Base-by-base conservation (phyloP, 2,888 invertebrate species). In the Drosophila neotestacea region DNA sequence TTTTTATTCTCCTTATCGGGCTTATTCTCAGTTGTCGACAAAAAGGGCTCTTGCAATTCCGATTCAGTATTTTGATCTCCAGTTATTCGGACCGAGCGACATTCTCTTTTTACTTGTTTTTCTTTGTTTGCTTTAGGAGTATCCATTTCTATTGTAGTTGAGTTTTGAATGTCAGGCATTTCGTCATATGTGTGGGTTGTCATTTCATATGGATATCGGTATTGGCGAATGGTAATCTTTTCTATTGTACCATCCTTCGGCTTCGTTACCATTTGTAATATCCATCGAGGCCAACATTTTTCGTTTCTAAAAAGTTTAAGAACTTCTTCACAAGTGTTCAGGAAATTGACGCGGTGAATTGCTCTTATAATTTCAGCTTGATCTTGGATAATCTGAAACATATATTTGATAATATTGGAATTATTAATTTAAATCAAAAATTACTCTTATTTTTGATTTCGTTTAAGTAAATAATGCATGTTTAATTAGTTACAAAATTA, bases 361-460 rank as follows among this genome's bases (percentile, higher is more conserved):
- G 54, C 38, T 13, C 30, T 27, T 13, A 38, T 27, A 32, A 55
- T 41, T 11, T 54, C 32, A 7, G 54, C 62, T 27, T 62, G 22
- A 9, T 48, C 13, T 28, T 27, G n/a, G 10, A 62, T 39, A 6
- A 32, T 22, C 62, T 62, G 13, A 28, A 47, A 50, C 0, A 38
- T 4, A 22, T 16, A 41, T 41, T 16, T 6, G n/a, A 16, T 4
- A 9, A 16, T 13, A 41, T 4, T 39, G 22, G 22, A 22, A 22
- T 22, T 22, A 22, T 22, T 22, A 22, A 22, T 22, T 22, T 22
- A 22, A 22, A 22, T 22, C 22, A 1, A 22, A 22, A 22, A 22
- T 22, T 22, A 22, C 22, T 22, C 22, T 22, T 22, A 22, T 22
- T 22, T 22, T 22, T 3, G 16, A 1, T 16, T 16, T 16, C 16